Evolutionary conservation across 64 coral and sea anemone species (phyloP).

Genomic region (Anthopleura sola): DNA sequence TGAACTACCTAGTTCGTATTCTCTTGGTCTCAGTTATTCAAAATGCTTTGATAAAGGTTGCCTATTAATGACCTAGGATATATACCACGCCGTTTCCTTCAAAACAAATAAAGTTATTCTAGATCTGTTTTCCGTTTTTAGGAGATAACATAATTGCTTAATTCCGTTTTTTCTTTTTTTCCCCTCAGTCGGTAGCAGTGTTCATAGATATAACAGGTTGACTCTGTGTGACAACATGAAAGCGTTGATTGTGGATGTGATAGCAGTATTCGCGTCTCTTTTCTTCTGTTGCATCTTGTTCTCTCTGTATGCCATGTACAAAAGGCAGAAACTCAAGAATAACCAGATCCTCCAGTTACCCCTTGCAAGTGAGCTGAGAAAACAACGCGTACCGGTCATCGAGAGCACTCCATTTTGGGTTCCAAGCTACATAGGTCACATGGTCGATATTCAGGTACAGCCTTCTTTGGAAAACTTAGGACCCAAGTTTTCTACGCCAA

Average conservation of each 20-base stretch:
- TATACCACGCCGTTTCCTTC: no score
- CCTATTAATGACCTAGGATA: no score
- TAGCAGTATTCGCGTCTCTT: background rate
- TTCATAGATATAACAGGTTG: no score
- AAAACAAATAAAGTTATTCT: no score
- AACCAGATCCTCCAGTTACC: background rate
- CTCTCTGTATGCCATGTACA: background rate
- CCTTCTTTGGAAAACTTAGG: conserved; percentile 31
- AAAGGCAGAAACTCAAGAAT: background rate
- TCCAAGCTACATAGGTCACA: conserved; percentile 23
- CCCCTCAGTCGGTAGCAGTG: no score
- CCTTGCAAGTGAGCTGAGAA: conserved; percentile 20
- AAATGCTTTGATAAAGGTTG: no score
- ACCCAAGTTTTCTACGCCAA: conserved; percentile 45
- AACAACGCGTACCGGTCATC: conserved; percentile 40
- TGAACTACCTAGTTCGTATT: no score
- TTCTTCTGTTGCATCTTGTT: background rate
- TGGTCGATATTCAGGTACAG: conserved; percentile 76
- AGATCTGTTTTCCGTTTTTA: no score
- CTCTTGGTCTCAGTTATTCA: no score
- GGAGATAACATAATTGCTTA: no score
- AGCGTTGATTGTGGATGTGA: background rate
- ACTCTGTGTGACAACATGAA: background rate
- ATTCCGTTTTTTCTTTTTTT: no score
- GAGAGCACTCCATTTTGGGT: conserved; percentile 59